Conservation (phyloP, 37 sponge, comb jelly and placozoan genomes). For the Beroe ovata region DNA sequence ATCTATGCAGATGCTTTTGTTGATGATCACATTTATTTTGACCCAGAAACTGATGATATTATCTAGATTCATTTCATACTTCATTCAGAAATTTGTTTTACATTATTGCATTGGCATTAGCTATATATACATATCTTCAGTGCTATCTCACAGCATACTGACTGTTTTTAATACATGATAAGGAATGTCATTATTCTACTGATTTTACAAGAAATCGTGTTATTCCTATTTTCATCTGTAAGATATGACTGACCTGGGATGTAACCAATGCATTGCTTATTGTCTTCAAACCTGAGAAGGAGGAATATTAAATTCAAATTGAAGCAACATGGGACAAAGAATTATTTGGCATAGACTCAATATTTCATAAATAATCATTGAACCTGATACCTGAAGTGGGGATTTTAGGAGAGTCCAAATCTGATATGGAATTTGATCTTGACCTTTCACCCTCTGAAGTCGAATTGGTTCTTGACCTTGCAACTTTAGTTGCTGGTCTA, state of each 20-base stretch:
- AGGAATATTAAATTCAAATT: background rate
- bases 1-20: background rate
- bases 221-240: too few species aligned
- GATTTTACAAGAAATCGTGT: too few species aligned
- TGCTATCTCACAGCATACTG: too few species aligned
- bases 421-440: slow-evolving; percentile 50
- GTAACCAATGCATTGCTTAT: background rate
- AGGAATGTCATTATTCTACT: too few species aligned
- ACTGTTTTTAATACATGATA: too few species aligned
- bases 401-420: slow-evolving; percentile 33
- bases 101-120: too few species aligned
- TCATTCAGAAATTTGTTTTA: too few species aligned
- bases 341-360: too few species aligned
- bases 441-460: slow-evolving; percentile 27
- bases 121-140: too few species aligned
- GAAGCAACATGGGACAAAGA: too few species aligned
- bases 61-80: background rate
- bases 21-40: background rate
- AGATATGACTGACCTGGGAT: background rate
- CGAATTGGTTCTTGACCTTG: slow-evolving; percentile 36
- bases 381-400: too few species aligned
- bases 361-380: too few species aligned
- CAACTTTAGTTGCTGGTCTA: slow-evolving; percentile 51
- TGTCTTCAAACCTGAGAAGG: background rate
- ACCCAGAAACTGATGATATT: background rate